A percentile compares a stretch with the other conserved stretches of the same genome.
These are phyloP conservation scores for Aulostomus chinensis DNA, from an alignment of 2,797 vertebrate species.

Conservation along the genomic window DNA sequence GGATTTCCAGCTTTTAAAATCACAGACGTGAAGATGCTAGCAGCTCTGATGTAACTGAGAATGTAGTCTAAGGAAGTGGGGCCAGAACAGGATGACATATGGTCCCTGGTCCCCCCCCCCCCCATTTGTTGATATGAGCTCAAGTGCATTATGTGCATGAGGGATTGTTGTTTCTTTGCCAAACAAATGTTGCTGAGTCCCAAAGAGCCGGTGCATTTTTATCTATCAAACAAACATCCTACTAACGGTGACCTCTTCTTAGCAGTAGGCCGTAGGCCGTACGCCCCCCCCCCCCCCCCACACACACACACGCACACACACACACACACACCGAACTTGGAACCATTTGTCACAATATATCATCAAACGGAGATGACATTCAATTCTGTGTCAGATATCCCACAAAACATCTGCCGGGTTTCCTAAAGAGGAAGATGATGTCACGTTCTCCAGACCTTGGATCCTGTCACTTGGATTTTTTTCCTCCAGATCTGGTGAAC, in stretches of 20 bases:
- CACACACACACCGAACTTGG: background rate
- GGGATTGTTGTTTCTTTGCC: slow-evolving; percentile 9
- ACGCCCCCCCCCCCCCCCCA: slow-evolving; percentile 7
- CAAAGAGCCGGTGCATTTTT: slow-evolving; percentile 16
- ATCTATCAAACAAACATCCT: slow-evolving; percentile 34
- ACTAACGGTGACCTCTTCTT: slow-evolving; percentile 28
- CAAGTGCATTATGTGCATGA: slow-evolving; percentile 18
- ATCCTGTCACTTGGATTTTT: too few species aligned
- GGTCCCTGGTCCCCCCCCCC: background rate
- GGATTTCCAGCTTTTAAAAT: too few species aligned
- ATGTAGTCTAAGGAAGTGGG: too few species aligned
- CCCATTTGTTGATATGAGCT: slow-evolving; percentile 21
- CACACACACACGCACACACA: slow-evolving; percentile 7
- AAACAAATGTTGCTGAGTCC: slow-evolving; percentile 11
- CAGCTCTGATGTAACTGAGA: too few species aligned
- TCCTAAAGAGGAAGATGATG: slow-evolving; percentile 38
- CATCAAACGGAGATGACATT: background rate
- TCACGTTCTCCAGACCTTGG: slow-evolving; percentile 45
- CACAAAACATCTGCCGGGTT: background rate
- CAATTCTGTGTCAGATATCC: background rate
- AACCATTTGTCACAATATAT: slow-evolving; percentile 12
- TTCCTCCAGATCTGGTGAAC: too few species aligned
- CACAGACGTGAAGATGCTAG: too few species aligned
- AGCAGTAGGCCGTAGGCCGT: slow-evolving; percentile 14
- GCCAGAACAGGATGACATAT: slow-evolving; percentile 3